Base-by-base conservation (phyloP, 2,797 vertebrate genomes). In the Epinephelus malabaricus region DNA sequence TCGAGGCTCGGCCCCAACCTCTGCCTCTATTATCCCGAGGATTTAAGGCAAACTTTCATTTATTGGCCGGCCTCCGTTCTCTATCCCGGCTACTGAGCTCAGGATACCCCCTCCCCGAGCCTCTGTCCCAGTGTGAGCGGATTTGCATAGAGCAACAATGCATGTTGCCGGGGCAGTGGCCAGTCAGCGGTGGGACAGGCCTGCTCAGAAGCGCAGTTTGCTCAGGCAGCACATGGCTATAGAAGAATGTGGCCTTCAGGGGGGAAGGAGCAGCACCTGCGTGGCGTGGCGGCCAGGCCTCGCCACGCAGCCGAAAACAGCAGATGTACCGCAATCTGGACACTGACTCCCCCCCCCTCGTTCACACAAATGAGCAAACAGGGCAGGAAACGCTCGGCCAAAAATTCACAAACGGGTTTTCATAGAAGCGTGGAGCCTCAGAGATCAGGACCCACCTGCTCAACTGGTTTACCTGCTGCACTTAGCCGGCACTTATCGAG, bases 1-100 rank as follows among this genome's bases (percentile, higher is more conserved):
- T 93, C 94, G 95, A 96, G 96, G 95, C 97, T 96, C 96, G 95
- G 91, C 92, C 96, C 96, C 96, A 96, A 97, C 97, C 97, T 96
- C 97, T 95, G 96, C 97, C 95, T 96, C 96, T 93, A 97, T 98
- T 97, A 97, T 98, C 95, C 96, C 92, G 77, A 95, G 97, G 97
- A 97, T 97, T 98, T 97, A 97, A 93, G 95, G 96, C 95, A 96
- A 97, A 97, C 96, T 97, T 97, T 97, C 96, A 97, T 97, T 98
- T 97, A 97, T 97, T 96, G 96, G 94, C 95, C 95, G 92, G 96
- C 93, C 95, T 96, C 94, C 93, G 94, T 94, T 95, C 85, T 86
- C 86, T 84, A 64, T 84, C 96, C 95, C 92, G 95, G 94, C 95
- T 95, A 89, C 95, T 88, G 90, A 91, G 95, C 95, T 94, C 92